Base-by-base conservation (phyloP, 2,888 invertebrate species). In the Sarcophaga variegata region DNA sequence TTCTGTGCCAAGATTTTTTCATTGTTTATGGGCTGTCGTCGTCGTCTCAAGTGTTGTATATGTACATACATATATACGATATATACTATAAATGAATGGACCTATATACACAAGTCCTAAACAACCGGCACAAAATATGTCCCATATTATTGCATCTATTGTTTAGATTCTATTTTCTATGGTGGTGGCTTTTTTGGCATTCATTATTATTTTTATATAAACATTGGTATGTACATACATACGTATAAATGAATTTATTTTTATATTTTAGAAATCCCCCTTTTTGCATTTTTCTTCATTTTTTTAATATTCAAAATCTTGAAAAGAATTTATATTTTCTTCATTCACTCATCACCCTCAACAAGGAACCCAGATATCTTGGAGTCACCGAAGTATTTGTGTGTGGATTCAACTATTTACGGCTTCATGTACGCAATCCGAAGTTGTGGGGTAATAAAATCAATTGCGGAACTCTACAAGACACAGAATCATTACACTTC, bases 101-200 rank as follows among this genome's bases (percentile, higher is more conserved):
- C 10, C 10, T 62, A 22, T 22, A 59, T 62, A 62, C 20, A 62
- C 4, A 17, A 5, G 14, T 59, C 14, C 14, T n/a, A 62, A 62
- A 77, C 66, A 66, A 75, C 83, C 83, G 81, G 86, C 83, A 81
- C 66, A 45, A 74, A 81, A 62, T 69, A 78, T 71, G 70, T 49
- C 63, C 47, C 70, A 64, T 62, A 27, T 49, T 12, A 27, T 70
- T 78, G 63, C 22, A 47, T 71, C 71, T 76, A 85, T 83, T 83
- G 86, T 86, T 87, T 78, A 81, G 71, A 81, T 75, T 22, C 79
- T 71, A 64, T 54, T 78, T 67, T 71, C 72, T 81, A 77, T 77
- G 67, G 69, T 77, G 67, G 69, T 83, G 72, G 60, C 70, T 82
- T 72, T 81, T 62, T 84, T 87, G 83, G 84, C 84, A 84, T 67